phyloP scores from a whole-genome alignment of 2,888 invertebrate species.

The Ctenicera cuprea region DNA sequence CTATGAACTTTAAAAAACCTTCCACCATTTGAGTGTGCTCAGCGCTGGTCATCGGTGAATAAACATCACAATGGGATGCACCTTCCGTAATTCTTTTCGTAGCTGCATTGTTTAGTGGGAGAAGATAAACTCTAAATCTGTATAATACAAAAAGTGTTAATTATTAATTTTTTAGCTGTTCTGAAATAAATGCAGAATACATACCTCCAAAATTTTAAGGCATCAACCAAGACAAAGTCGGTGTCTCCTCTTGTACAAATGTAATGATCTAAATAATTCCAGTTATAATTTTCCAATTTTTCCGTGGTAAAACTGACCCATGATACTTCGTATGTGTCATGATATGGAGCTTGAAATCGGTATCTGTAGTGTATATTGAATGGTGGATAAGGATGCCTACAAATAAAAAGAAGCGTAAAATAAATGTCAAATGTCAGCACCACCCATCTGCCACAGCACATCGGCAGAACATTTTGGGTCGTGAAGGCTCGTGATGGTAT shows the following conservation, averaged over 20 bases:
- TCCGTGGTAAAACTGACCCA: slow-evolving; percentile 96
- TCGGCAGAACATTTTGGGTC: no score
- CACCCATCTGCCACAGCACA: no score
- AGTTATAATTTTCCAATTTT: slow-evolving; percentile 96
- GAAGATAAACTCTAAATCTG: slow-evolving; percentile 89
- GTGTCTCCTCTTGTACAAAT: slow-evolving; percentile 96
- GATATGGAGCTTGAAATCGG: slow-evolving; percentile 94
- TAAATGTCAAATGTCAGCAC: no score
- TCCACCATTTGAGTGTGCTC: slow-evolving; percentile 81
- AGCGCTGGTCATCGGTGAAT: slow-evolving; percentile 78
- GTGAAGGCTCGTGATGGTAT: no score
- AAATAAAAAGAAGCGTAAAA: slow-evolving; percentile 60
- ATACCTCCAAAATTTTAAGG: slow-evolving; percentile 74
- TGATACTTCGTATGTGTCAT: slow-evolving; percentile 94
- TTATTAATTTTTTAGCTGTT: no score
- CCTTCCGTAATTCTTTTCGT: slow-evolving; percentile 87
- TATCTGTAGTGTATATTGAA: slow-evolving; percentile 94
- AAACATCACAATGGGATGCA: slow-evolving; percentile 88
- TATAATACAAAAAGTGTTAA: slow-evolving; percentile 58
- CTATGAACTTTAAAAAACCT: slow-evolving; percentile 88
- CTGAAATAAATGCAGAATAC: slow-evolving; percentile 54
- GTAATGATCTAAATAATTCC: slow-evolving; percentile 98
- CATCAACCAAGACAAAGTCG: slow-evolving; percentile 91
- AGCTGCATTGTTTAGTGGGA: slow-evolving; percentile 88
- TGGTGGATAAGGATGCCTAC: slow-evolving; percentile 94